phyloP scores from a whole-genome alignment of 2,797 vertebrate species.

The Alca torda region DNA sequence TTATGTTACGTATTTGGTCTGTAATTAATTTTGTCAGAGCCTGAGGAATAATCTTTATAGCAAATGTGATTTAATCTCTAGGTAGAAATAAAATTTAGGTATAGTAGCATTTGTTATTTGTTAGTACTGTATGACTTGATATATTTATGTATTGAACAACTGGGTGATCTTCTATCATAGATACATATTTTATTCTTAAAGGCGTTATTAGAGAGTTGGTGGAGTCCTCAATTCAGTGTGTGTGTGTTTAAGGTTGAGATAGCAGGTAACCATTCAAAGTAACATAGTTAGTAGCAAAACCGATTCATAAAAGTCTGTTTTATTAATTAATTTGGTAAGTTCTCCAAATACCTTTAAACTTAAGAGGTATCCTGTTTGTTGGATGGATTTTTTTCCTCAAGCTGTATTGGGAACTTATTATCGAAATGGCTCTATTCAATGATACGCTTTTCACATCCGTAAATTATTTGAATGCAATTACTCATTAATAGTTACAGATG shows the following conservation, averaged over 20 bases:
- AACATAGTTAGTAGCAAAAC: background rate
- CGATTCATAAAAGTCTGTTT: accelerated
- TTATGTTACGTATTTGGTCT: accelerated
- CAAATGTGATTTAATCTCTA: background rate
- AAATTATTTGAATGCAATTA: background rate
- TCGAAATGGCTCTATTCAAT: background rate
- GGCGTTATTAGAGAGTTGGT: background rate
- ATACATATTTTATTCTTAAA: background rate
- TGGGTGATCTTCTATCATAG: background rate
- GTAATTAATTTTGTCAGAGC: background rate
- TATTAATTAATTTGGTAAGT: background rate
- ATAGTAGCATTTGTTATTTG: background rate
- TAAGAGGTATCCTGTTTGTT: background rate
- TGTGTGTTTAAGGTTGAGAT: background rate
- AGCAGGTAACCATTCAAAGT: background rate
- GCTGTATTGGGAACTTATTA: background rate
- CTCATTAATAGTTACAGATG: conserved; percentile 44
- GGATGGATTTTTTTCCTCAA: background rate
- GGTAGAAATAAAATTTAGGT: background rate
- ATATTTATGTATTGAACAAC: accelerated
- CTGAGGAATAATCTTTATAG: background rate
- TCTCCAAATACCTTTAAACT: background rate
- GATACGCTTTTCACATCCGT: background rate
- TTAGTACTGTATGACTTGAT: accelerated
- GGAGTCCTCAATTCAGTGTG: background rate